Base-by-base conservation (phyloP, 2,888 invertebrate genomes). In the Chrysolina oricalcia region DNA sequence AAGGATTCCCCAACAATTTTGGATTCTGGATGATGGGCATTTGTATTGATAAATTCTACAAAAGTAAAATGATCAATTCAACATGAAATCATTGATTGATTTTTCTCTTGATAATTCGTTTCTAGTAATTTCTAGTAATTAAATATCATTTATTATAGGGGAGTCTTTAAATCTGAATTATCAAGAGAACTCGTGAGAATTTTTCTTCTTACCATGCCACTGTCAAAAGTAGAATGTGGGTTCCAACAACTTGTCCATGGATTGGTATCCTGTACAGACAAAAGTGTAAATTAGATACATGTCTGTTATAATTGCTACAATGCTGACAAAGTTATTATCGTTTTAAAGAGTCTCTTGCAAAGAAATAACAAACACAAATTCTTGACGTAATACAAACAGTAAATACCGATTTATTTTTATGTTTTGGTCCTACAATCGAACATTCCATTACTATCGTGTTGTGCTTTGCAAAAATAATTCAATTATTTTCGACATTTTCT, bases 1-100 rank as follows among this genome's bases (percentile, higher is more conserved):
- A 83, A 8, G 85, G 81, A 71, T 86, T 85, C 9, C 85, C 85
- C 56, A 88, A 67, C 35, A 87, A 79, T 41, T 85, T 86, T 2
- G 87, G 87, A 65, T 87, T 86, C 75, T 86, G 84, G 15, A 85
- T 81, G n/a, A 85, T 82, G 3, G 88, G 88, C 82, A 88, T 75
- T 56, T 85, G 85, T 70, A 88, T 87, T 3, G 86, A 86, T 56
- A 88, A 83, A 76, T 85, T 85, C 86, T 82, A 74, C n/a, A 78
- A 69, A 69, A 75, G 21, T 65, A 13, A 41, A 64, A 35, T 8
- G 0, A 21, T 63, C 4, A 10, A 59, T 13, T 35, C 0, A 8
- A 23, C 3, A 43, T 46, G 15, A 17, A 19, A 56, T 15, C 23
- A 56, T 11, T 13, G 3, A 46, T 15, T 48, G 17, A 48, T n/a